A percentile compares a stretch with the other conserved stretches of the same genome.
Evolutionary conservation across 2,113 vertebrate genomes (phyloP).

Genomic region (Toxostoma redivivum): DNA sequence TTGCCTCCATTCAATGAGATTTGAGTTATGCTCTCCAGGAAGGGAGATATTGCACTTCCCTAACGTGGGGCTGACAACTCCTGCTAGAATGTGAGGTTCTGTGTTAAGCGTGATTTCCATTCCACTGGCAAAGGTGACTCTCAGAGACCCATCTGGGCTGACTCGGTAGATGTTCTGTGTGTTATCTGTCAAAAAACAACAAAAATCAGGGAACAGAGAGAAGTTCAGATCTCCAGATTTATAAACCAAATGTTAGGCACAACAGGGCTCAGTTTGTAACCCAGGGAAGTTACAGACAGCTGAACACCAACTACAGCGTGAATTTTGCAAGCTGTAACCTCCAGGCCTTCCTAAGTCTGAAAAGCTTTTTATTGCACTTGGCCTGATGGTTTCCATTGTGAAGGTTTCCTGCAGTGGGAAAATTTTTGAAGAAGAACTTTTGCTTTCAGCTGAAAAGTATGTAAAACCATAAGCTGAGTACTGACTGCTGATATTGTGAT

Average conservation of each 20-base stretch:
- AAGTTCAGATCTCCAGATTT: not conserved
- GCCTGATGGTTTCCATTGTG: not conserved
- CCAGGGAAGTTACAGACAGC: not conserved
- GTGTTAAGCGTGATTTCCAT: conserved; percentile 94
- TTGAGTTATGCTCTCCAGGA: conserved; percentile 92
- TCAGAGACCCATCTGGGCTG: conserved; percentile 91
- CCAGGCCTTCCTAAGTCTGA: not conserved
- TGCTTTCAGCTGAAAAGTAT: not conserved
- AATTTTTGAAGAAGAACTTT: not conserved
- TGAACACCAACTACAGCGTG: not conserved
- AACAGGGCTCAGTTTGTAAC: not conserved
- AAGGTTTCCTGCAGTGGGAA: not conserved
- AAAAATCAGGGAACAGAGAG: not conserved
- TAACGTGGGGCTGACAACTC: conserved; percentile 89
- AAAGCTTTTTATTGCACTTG: not conserved
- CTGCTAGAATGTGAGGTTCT: conserved; percentile 89
- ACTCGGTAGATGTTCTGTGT: conserved; percentile 92
- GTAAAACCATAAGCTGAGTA: not conserved
- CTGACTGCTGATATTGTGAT: not conserved
- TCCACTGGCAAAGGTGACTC: conserved; percentile 91
- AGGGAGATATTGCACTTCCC: conserved; percentile 96
- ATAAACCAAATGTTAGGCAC: not conserved
- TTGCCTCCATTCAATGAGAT: conserved; percentile 96
- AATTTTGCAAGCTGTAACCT: not conserved
- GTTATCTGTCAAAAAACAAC: conserved; percentile 78